A percentile compares a stretch with the other conserved stretches of the same genome.
Conservation (phyloP, 2,797 vertebrate species). For the Amblyopsis hoosieri region DNA sequence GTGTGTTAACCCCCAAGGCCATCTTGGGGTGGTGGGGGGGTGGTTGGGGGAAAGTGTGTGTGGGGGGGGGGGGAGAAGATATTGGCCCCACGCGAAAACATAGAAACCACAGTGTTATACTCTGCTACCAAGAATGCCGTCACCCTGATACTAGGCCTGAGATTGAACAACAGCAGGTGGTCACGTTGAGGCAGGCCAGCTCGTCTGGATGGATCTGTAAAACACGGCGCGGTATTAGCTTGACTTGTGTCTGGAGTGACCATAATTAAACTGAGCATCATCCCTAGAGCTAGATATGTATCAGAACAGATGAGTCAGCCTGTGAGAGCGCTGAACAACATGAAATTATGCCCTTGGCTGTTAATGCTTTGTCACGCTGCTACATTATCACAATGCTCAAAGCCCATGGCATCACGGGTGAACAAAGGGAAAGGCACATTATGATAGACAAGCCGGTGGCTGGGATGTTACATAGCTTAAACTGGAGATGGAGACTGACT, state of each 20-base stretch:
- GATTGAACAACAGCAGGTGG: constrained; percentile 28
- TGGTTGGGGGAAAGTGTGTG: background rate
- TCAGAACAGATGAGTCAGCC: constrained; percentile 62
- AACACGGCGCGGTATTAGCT: constrained; percentile 64
- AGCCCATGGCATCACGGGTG: constrained; percentile 56
- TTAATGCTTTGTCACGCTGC: constrained; percentile 57
- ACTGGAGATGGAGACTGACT: constrained; percentile 48
- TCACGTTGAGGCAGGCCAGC: constrained; percentile 25
- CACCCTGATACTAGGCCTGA: constrained; percentile 28
- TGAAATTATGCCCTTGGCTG: constrained; percentile 66
- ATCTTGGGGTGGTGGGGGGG: constrained; percentile 52
- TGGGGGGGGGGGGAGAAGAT: constrained; percentile 47
- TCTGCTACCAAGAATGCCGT: constrained; percentile 42
- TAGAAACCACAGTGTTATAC: constrained; percentile 27
- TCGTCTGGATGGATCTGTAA: constrained; percentile 50
- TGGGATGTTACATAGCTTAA: constrained; percentile 62
- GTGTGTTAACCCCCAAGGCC: constrained; percentile 66
- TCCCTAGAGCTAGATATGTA: constrained; percentile 62
- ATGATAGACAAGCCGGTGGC: constrained; percentile 54
- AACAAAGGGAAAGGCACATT: constrained; percentile 64
- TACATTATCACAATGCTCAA: constrained; percentile 53
- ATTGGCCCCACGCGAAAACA: constrained; percentile 38
- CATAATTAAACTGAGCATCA: constrained; percentile 70
- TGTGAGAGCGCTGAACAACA: constrained; percentile 47
- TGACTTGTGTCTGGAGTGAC: constrained; percentile 61